Percentiles rank a stretch among this genome's conserved stretches.
Evolutionary conservation across 2,888 invertebrate genomes (phyloP).

Genomic region (Pomacea canaliculata): DNA sequence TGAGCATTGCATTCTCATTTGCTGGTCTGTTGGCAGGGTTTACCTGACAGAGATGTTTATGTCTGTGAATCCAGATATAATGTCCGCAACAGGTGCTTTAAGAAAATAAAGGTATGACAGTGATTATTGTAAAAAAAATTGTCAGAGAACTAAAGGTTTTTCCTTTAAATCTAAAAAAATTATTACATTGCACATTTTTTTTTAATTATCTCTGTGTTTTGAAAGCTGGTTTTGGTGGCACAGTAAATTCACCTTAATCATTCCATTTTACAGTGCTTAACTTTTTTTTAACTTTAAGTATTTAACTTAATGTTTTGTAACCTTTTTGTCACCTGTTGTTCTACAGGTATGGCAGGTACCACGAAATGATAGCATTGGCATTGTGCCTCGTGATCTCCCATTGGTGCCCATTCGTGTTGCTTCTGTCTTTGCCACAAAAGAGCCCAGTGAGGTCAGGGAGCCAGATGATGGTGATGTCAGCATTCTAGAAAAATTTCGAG

Average conservation of each 20-base stretch:
- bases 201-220: not conserved
- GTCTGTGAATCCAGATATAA: slow-evolving; percentile 97
- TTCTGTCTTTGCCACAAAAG: slow-evolving; percentile 87
- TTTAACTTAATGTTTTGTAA: not conserved
- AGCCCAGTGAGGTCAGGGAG: slow-evolving; percentile 73
- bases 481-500: slow-evolving; percentile 80
- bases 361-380: slow-evolving; percentile 79
- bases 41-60: slow-evolving; percentile 92
- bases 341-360: slow-evolving; percentile 72
- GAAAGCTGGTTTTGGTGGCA: too few species aligned
- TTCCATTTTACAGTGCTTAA: not conserved
- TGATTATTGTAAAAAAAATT: too few species aligned
- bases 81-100: slow-evolving; percentile 86
- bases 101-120: slow-evolving; percentile 80
- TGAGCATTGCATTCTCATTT: not conserved
- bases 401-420: slow-evolving; percentile 89
- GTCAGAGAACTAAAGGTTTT: not conserved
- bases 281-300: not conserved
- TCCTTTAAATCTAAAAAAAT: not conserved
- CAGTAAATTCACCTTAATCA: too few species aligned
- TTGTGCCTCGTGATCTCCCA: slow-evolving; percentile 80
- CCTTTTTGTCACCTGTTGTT: slow-evolving; percentile 5
- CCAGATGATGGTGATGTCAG: slow-evolving; percentile 87
- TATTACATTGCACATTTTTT: slow-evolving; percentile 1
- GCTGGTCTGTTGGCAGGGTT: slow-evolving; percentile 72